These are phyloP conservation scores for Drosophila albomicans DNA, from an alignment of 1,140 invertebrate species.

Conservation along the genomic window DNA sequence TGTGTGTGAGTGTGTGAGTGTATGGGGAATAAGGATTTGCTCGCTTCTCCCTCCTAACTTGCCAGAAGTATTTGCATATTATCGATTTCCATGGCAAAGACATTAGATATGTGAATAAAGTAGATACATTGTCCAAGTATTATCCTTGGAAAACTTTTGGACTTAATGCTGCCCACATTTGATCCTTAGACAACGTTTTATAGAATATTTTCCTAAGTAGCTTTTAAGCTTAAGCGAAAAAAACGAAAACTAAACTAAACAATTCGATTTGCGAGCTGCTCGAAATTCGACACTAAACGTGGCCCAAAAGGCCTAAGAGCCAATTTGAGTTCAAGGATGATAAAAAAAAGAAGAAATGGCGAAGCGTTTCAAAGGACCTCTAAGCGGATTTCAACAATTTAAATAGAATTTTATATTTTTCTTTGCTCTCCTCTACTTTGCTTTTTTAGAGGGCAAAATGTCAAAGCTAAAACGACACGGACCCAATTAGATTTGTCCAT, in stretches of 20 bases:
- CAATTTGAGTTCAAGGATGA: constrained; percentile 29
- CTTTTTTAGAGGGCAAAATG: constrained; percentile 67
- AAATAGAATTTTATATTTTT: constrained; percentile 61
- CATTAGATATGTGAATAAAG: constrained; percentile 28
- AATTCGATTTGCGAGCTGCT: constrained; percentile 63
- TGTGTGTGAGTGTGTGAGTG: constrained; percentile 10
- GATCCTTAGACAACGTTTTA: constrained; percentile 1
- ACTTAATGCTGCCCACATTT: not conserved
- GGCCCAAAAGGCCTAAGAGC: constrained; percentile 23
- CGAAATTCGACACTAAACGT: constrained; percentile 53
- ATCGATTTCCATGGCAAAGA: constrained; percentile 58
- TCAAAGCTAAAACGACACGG: constrained; percentile 64
- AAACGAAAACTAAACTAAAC: constrained; percentile 38
- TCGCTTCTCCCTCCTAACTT: constrained; percentile 13
- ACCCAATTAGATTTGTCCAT: constrained; percentile 69
- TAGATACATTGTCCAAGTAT: not conserved
- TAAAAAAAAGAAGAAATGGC: constrained; percentile 49
- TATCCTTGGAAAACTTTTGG: constrained; percentile 9
- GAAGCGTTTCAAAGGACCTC: constrained; percentile 44
- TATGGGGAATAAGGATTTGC: constrained; percentile 14
- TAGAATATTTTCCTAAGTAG: constrained; percentile 53
- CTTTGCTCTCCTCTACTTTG: not conserved
- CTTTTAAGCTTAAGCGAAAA: constrained; percentile 63
- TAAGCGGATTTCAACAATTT: constrained; percentile 79
- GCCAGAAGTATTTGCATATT: constrained; percentile 74